Percentiles rank a stretch among this genome's conserved stretches.
These are phyloP conservation scores for Ericerus pela DNA, from an alignment of 1,140 invertebrate species.

Conservation along the genomic window DNA sequence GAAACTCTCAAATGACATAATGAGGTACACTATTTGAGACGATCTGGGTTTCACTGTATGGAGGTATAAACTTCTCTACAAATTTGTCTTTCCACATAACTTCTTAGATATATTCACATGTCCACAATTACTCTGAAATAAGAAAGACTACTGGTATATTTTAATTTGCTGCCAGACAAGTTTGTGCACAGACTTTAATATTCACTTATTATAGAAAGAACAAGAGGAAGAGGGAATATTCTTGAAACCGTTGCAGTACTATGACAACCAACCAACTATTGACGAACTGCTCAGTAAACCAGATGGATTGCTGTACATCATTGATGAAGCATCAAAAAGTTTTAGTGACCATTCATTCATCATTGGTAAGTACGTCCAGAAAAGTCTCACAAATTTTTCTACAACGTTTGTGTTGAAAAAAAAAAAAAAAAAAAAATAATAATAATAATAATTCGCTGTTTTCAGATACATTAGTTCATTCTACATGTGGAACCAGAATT, in stretches of 20 bases:
- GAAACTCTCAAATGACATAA: too few species aligned
- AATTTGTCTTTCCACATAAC: too few species aligned
- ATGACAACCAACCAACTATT: conserved; percentile 73
- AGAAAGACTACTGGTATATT: too few species aligned
- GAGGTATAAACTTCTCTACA: too few species aligned
- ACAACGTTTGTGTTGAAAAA: background rate
- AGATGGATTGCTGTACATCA: conserved; percentile 64
- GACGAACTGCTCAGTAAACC: conserved; percentile 72
- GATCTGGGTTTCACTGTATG: too few species aligned
- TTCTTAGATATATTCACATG: too few species aligned
- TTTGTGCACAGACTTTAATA: too few species aligned
- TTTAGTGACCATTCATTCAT: conserved; percentile 42
- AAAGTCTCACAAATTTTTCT: background rate
- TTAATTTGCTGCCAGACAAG: too few species aligned
- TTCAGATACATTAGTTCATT: conserved; percentile 37
- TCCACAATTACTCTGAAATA: too few species aligned
- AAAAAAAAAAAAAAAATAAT: background rate
- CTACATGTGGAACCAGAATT: conserved; percentile 39
- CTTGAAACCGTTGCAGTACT: conserved; percentile 52
- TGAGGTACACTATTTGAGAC: too few species aligned
- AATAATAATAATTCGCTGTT: too few species aligned
- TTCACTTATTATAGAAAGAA: conserved; percentile 39
- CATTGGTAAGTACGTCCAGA: conserved; percentile 31
- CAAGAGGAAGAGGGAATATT: conserved; percentile 66
- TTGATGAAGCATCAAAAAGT: conserved; percentile 75